Evolutionary conservation across 2,113 vertebrate genomes (phyloP).

Genomic region (Labeo rohita): DNA sequence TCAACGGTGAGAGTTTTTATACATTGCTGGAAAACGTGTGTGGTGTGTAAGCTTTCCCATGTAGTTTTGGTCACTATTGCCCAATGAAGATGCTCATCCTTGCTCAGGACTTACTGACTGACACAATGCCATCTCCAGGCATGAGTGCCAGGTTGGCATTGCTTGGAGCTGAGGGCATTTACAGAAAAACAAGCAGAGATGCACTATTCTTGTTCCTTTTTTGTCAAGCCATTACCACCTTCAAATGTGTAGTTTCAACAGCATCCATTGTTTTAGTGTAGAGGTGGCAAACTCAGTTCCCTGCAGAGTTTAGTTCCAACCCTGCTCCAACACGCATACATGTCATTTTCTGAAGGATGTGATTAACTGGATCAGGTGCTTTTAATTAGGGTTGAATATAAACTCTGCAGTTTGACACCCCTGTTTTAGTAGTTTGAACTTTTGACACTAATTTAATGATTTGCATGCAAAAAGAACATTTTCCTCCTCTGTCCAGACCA

Average conservation of each 20-base stretch:
- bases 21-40: not conserved
- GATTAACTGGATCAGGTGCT: too few relatives aligned
- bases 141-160: constrained; percentile 59
- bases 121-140: constrained; percentile 69
- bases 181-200: not conserved
- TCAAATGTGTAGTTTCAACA: not conserved
- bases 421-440: not conserved
- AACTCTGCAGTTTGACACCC: too few relatives aligned
- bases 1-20: constrained; percentile 83
- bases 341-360: too few relatives aligned
- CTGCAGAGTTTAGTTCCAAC: too few relatives aligned
- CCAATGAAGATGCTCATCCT: constrained; percentile 75
- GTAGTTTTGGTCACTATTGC: constrained; percentile 21
- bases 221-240: not conserved
- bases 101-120: constrained; percentile 76
- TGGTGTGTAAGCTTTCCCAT: not conserved
- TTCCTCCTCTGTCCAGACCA: not conserved
- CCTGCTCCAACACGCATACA: too few relatives aligned
- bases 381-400: too few relatives aligned
- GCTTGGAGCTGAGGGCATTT: constrained; percentile 72
- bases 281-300: too few relatives aligned
- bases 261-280: not conserved
- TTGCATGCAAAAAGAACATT: not conserved
- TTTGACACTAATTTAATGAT: not conserved
- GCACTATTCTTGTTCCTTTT: not conserved